These are phyloP conservation scores for Agrotis segetum DNA, from an alignment of 2,888 invertebrate species.

Conservation along the genomic window DNA sequence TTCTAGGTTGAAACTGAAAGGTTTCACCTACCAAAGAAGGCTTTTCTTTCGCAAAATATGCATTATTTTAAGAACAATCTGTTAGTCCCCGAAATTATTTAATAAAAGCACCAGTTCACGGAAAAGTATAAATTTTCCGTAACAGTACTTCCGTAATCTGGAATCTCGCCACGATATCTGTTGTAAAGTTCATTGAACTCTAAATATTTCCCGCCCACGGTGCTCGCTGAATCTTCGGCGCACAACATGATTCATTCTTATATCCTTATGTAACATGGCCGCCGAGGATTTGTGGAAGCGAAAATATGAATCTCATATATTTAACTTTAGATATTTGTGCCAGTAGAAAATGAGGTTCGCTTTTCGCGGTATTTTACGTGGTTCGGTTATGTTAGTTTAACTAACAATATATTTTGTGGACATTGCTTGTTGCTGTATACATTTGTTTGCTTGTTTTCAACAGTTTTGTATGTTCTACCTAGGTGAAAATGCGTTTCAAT, in stretches of 20 bases:
- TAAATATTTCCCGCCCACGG: constrained; percentile 38
- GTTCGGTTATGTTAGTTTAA: constrained; percentile 21
- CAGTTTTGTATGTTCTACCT: neutral
- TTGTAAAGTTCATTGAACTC: constrained; percentile 42
- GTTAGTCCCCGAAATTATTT: neutral
- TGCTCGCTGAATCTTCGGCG: constrained; percentile 33
- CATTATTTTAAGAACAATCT: neutral
- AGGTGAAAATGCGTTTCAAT: neutral
- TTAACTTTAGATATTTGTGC: constrained; percentile 37
- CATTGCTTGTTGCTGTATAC: constrained; percentile 15
- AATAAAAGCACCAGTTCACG: constrained; percentile 11
- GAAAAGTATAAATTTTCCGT: constrained; percentile 8
- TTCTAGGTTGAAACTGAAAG: constrained; percentile 3
- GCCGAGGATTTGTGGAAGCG: constrained; percentile 39
- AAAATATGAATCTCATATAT: constrained; percentile 53
- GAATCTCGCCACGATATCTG: constrained; percentile 34
- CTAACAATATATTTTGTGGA: constrained; percentile 24
- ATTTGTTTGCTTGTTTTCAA: constrained; percentile 14
- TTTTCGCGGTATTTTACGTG: constrained; percentile 9
- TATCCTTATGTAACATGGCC: constrained; percentile 52
- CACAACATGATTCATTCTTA: constrained; percentile 50
- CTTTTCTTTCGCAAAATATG: neutral
- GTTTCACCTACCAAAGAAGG: neutral
- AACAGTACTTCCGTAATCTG: constrained; percentile 25
- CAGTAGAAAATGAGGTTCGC: constrained; percentile 32